A percentile compares a stretch with the other conserved stretches of the same genome.
phyloP scores from a whole-genome alignment of 92 coral and sea anemone species.

The Epizoanthus ramosus region DNA sequence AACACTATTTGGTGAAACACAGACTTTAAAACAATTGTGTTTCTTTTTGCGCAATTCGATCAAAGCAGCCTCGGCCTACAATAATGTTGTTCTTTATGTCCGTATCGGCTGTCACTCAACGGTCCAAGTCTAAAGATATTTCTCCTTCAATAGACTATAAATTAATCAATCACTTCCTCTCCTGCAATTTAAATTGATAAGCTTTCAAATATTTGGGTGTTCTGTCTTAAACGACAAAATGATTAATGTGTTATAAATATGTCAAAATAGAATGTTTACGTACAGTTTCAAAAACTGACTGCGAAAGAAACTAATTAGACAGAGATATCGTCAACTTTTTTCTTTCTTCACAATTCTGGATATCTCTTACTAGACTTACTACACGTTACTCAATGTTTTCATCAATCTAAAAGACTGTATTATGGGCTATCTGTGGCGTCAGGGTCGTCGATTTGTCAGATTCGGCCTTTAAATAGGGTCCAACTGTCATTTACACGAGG shows the following conservation, averaged over 20 bases:
- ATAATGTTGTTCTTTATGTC: no score
- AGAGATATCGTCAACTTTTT: background rate
- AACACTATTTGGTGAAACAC: no score
- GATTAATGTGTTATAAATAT: conserved; percentile 18
- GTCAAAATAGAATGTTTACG: background rate
- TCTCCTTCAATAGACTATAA: background rate
- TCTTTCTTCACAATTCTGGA: background rate
- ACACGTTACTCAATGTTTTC: background rate
- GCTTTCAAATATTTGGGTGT: background rate
- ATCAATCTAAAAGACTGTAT: background rate
- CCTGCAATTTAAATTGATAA: background rate
- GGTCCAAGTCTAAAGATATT: background rate
- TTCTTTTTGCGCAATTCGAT: no score
- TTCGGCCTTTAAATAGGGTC: background rate
- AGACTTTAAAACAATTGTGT: no score
- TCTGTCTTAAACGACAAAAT: background rate
- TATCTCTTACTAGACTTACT: background rate
- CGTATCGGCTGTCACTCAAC: conserved; percentile 7
- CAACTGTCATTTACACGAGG: background rate
- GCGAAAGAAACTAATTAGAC: conserved; percentile 1
- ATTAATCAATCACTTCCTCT: conserved; percentile 12
- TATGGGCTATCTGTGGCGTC: background rate
- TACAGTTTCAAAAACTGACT: background rate
- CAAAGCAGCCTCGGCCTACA: no score
- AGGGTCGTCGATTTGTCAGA: background rate